These are phyloP conservation scores for Nannospalax galili DNA, from an alignment of 2,113 vertebrate genomes.

Conservation along the genomic window DNA sequence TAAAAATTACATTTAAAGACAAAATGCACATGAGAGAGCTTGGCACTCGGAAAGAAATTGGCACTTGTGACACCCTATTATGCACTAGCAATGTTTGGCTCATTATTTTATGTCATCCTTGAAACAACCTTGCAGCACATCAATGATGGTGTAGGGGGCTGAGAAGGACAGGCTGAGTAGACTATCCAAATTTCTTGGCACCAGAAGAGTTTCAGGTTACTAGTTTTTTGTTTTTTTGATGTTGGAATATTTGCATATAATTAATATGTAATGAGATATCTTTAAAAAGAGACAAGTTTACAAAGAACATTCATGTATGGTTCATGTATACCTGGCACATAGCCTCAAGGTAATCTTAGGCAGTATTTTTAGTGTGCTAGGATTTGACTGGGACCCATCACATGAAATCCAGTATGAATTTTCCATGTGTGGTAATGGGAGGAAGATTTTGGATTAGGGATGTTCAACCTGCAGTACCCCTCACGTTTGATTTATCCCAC, in stretches of 20 bases:
- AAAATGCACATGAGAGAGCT: neutral
- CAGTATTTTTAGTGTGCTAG: neutral
- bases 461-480: neutral
- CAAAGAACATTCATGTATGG: neutral
- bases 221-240: neutral
- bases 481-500: neutral
- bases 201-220: neutral
- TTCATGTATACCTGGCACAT: neutral
- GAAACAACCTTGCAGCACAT: neutral
- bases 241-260: neutral
- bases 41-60: neutral
- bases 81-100: neutral
- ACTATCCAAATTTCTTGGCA: neutral
- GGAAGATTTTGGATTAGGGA: neutral
- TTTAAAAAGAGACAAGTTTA: neutral
- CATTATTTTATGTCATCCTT: neutral
- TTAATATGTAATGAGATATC: neutral
- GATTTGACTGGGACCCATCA: neutral
- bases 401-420: neutral
- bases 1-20: conserved; percentile 33
- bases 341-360: neutral
- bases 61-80: neutral
- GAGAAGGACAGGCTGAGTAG: neutral
- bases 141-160: too few relatives aligned
- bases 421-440: neutral